phyloP scores from a whole-genome alignment of 2,113 vertebrate genomes.

The Salvelinus namaycush region DNA sequence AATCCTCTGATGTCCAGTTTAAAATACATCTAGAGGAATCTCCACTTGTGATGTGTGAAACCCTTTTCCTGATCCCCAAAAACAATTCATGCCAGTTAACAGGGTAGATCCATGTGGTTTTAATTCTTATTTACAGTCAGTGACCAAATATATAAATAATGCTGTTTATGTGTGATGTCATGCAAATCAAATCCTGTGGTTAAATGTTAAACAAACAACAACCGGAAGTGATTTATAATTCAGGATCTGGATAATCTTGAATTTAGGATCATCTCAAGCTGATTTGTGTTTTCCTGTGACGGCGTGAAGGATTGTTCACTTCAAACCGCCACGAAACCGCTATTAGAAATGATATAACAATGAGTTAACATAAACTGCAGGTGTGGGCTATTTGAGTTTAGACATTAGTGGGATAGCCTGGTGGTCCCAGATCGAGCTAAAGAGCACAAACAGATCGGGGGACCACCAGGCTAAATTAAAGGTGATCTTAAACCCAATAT shows the following conservation, averaged over 20 bases:
- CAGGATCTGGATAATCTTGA: neutral
- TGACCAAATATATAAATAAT: neutral
- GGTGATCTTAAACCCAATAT: neutral
- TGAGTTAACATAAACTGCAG: no score
- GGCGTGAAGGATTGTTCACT: neutral
- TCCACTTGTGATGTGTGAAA: neutral
- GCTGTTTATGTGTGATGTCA: neutral
- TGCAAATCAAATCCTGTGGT: neutral
- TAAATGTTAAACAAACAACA: neutral
- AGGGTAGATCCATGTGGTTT: neutral
- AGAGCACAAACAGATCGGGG: no score
- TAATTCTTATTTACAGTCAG: neutral
- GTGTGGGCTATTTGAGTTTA: no score
- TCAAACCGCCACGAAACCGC: no score
- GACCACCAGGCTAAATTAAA: neutral
- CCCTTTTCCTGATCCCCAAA: neutral
- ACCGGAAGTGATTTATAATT: neutral
- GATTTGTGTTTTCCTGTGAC: neutral
- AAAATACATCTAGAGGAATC: neutral
- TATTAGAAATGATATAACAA: no score
- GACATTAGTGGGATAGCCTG: neutral
- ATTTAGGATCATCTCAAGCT: neutral
- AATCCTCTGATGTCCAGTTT: neutral
- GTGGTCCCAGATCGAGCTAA: no score
- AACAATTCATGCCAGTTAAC: neutral